Evolutionary conservation across 1,140 invertebrate genomes (phyloP).

Genomic region (Cephus cinctus): DNA sequence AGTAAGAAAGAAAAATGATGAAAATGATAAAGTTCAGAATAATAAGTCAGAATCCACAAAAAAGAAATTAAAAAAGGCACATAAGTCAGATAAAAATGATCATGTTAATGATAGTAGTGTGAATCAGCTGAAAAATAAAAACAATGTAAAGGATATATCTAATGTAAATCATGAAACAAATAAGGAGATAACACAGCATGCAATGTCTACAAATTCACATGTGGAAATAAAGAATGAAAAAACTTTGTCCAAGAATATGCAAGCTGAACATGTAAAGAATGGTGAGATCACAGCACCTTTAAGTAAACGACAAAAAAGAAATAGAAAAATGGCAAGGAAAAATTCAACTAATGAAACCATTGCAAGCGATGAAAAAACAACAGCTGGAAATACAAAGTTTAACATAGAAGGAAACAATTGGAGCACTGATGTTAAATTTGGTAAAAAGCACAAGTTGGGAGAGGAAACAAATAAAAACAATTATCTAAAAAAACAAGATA

Average conservation of each 20-base stretch:
- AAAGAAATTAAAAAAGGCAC: not conserved
- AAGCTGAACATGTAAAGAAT: constrained; percentile 16
- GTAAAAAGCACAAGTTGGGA: constrained; percentile 27
- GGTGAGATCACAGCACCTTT: constrained; percentile 12
- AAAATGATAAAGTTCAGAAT: not conserved
- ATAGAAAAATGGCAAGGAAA: constrained; percentile 34
- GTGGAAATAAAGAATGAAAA: not conserved
- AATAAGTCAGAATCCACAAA: not conserved
- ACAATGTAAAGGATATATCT: not conserved
- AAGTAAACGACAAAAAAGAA: constrained; percentile 45
- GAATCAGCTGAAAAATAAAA: not conserved
- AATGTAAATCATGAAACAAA: not conserved
- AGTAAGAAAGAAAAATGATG: constrained; percentile 9
- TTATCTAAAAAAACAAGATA: constrained; percentile 10
- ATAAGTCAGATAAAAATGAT: no score
- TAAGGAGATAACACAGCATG: not conserved
- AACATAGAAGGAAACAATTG: constrained; percentile 23
- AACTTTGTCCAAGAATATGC: constrained; percentile 8
- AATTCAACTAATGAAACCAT: constrained; percentile 10
- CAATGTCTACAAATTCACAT: not conserved
- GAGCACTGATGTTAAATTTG: constrained; percentile 26
- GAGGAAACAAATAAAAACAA: not conserved
- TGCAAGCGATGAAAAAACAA: constrained; percentile 15
- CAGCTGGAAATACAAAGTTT: constrained; percentile 12
- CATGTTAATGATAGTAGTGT: not conserved